These are phyloP conservation scores for Rhinatrema bivittatum DNA, from an alignment of 2,797 vertebrate genomes.

Conservation along the genomic window DNA sequence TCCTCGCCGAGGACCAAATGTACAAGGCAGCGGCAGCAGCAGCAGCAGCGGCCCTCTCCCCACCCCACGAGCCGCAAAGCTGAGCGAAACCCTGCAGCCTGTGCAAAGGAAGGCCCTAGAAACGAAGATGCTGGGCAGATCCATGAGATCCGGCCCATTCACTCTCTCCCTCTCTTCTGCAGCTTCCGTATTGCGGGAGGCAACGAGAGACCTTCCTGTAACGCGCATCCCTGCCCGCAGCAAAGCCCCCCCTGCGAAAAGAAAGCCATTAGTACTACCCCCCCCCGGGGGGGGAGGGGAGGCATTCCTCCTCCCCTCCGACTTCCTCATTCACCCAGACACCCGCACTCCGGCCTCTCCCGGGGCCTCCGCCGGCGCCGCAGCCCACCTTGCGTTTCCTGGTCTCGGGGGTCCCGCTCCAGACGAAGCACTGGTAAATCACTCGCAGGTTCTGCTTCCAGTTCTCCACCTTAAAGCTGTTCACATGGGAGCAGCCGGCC, in stretches of 20 bases:
- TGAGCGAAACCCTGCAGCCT: too few species aligned
- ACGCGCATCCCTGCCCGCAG: not conserved
- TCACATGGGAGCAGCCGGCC: constrained; percentile 94
- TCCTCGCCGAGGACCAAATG: too few species aligned
- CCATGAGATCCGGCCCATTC: too few species aligned
- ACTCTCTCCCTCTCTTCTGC: too few species aligned
- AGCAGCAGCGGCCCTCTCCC: too few species aligned
- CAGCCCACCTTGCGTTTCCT: constrained; percentile 85
- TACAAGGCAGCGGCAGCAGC: too few species aligned
- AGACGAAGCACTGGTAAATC: constrained; percentile 97
- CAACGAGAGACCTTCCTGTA: not conserved
- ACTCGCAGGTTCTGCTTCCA: constrained; percentile 95
- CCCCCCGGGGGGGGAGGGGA: not conserved
- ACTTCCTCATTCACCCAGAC: not conserved
- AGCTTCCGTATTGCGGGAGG: not conserved
- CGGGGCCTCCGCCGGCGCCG: constrained; percentile 21
- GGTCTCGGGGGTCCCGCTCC: constrained; percentile 89
- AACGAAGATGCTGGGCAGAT: not conserved
- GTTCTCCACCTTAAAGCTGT: constrained; percentile 96
- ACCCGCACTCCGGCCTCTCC: too few species aligned
- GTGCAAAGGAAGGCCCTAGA: not conserved
- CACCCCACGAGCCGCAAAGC: not conserved
- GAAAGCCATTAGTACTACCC: not conserved
- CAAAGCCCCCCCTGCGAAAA: too few species aligned
- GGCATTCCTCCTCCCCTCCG: not conserved